phyloP scores from a whole-genome alignment of 2,888 invertebrate genomes.

The Lasioglossum zephyrum region DNA sequence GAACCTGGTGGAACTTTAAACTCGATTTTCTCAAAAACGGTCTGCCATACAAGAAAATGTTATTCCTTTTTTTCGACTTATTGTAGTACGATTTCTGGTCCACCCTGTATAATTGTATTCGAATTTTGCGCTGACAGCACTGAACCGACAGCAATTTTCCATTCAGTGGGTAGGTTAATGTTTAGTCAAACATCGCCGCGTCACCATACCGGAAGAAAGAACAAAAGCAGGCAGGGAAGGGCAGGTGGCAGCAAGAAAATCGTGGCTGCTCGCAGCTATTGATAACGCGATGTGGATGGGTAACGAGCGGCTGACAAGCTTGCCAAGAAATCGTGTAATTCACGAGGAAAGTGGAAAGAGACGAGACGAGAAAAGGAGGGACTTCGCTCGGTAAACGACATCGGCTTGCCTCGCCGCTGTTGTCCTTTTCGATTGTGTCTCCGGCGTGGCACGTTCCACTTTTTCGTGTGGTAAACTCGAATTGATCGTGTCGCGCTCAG shows the following conservation, averaged over 20 bases:
- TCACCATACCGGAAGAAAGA: conserved; percentile 25
- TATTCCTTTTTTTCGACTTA: too few relatives aligned
- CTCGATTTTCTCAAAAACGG: too few relatives aligned
- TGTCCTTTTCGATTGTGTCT: conserved; percentile 6
- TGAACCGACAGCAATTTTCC: conserved; percentile 58
- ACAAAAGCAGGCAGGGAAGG: conserved; percentile 7
- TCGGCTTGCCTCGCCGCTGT: conserved; percentile 14
- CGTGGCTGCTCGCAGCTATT: conserved; percentile 35
- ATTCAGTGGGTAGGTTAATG: conserved; percentile 45
- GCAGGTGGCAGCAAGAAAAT: conserved; percentile 20
- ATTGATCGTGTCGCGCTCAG: background rate
- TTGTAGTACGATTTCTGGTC: too few relatives aligned
- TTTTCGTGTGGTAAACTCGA: conserved; percentile 10
- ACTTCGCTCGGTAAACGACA: conserved; percentile 29
- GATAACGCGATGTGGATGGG: conserved; percentile 49
- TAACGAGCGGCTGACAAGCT: conserved; percentile 58
- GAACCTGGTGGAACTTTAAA: too few relatives aligned
- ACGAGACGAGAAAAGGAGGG: background rate
- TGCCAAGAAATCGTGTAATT: conserved; percentile 55
- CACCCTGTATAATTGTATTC: background rate
- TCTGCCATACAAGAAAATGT: too few relatives aligned
- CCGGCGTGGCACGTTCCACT: background rate
- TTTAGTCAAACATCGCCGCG: conserved; percentile 42
- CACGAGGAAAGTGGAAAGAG: conserved; percentile 10
- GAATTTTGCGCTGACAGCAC: conserved; percentile 11